Conservation (phyloP, 1,140 invertebrate genomes). For the Caenorhabditis latens region DNA sequence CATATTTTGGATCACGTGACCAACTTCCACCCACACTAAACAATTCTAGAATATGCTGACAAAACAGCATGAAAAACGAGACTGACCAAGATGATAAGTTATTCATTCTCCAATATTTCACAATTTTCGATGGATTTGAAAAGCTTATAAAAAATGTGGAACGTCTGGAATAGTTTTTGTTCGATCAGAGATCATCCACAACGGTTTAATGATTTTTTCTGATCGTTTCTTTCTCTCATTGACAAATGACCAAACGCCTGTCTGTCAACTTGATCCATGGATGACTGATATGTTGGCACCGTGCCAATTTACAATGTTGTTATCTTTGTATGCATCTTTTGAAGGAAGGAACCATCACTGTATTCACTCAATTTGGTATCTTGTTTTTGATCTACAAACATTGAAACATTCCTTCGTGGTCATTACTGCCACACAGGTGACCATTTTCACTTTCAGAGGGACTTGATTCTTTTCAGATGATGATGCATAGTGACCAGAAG, state of each 20-base stretch:
- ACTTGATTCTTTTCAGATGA: neutral
- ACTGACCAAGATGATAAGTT: neutral
- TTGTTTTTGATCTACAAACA: neutral
- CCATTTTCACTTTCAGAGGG: constrained; percentile 20
- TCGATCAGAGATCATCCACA: too few relatives aligned
- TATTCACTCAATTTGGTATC: neutral
- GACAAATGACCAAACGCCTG: neutral
- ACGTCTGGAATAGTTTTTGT: neutral
- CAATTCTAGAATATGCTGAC: neutral
- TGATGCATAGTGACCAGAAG: constrained; percentile 26
- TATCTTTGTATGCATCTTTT: neutral
- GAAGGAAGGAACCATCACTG: neutral
- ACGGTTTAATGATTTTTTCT: too few relatives aligned
- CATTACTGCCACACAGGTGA: constrained; percentile 21
- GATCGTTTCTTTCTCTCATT: too few relatives aligned
- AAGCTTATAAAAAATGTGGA: neutral
- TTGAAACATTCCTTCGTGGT: neutral
- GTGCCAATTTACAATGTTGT: neutral
- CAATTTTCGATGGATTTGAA: neutral
- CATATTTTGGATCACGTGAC: too few relatives aligned
- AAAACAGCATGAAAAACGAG: neutral
- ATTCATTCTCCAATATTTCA: constrained; percentile 4
- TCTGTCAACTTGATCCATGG: neutral
- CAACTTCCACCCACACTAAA: too few relatives aligned
- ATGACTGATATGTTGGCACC: constrained; percentile 11